phyloP scores from a whole-genome alignment of 2,797 vertebrate species.

The Xenops minutus region DNA sequence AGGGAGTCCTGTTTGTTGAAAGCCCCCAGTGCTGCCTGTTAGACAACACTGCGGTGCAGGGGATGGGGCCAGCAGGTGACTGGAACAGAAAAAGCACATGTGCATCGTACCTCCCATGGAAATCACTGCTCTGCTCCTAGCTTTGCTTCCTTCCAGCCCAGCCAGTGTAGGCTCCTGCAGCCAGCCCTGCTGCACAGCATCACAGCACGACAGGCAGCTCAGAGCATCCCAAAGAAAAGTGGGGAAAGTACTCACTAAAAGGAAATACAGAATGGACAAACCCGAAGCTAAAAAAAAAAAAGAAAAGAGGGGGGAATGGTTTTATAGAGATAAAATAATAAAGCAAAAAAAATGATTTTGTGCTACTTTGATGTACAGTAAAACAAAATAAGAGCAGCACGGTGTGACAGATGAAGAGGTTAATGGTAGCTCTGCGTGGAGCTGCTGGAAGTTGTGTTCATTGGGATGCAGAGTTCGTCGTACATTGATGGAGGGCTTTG shows the following conservation, averaged over 20 bases:
- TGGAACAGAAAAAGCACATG: background rate
- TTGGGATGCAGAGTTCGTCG: slow-evolving; percentile 64
- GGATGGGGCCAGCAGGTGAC: background rate
- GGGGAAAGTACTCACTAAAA: slow-evolving; percentile 5
- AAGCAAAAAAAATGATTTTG: slow-evolving; percentile 38
- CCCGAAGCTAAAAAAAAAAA: background rate
- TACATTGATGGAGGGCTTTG: slow-evolving; percentile 59
- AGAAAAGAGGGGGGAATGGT: background rate
- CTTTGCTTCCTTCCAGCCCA: background rate
- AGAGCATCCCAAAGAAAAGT: slow-evolving; percentile 10
- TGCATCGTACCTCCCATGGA: background rate
- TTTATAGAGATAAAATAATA: slow-evolving; percentile 57
- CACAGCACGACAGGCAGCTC: background rate
- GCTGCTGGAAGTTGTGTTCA: slow-evolving; percentile 60
- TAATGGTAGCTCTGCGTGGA: slow-evolving; percentile 55
- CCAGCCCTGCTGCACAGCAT: background rate
- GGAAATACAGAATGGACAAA: slow-evolving; percentile 13
- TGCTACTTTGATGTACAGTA: slow-evolving; percentile 55
- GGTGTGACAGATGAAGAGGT: slow-evolving; percentile 58
- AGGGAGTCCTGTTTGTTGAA: background rate
- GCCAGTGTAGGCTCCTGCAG: background rate
- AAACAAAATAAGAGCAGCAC: slow-evolving; percentile 50
- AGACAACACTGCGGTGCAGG: background rate
- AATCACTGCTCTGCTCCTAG: background rate
- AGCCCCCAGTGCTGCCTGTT: background rate